Percentiles rank a stretch among this genome's conserved stretches.
Evolutionary conservation across 2,888 invertebrate genomes (phyloP).

Genomic region (Frankliniella fusca): DNA sequence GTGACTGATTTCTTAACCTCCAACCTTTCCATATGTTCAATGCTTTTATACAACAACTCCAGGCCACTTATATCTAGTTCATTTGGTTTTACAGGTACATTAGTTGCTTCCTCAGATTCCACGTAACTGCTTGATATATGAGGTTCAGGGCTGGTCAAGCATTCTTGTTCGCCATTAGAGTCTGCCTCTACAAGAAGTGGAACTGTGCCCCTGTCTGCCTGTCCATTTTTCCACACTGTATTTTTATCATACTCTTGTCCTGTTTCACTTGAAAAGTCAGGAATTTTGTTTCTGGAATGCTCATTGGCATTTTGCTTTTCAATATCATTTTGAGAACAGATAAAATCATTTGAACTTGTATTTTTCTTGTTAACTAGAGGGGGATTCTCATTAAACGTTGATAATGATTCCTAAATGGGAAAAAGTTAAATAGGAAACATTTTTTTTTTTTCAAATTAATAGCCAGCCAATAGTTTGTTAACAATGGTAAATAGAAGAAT

Average conservation of each 20-base stretch:
- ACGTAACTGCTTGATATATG: background rate
- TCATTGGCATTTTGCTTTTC: no score
- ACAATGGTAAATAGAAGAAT: background rate
- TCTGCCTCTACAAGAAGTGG: background rate
- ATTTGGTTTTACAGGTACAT: constrained; percentile 18
- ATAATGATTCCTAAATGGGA: background rate
- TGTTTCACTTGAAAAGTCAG: no score
- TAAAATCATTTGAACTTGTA: background rate
- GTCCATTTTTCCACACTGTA: background rate
- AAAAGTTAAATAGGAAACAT: background rate
- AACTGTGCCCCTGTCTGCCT: background rate
- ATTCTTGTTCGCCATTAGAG: background rate
- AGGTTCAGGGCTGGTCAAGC: background rate
- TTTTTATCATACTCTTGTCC: background rate
- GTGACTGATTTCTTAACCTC: constrained; percentile 43
- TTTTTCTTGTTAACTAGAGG: background rate
- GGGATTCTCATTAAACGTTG: background rate
- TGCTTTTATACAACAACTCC: constrained; percentile 78
- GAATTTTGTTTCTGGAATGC: no score
- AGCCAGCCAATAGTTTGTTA: background rate
- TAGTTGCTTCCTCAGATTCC: background rate
- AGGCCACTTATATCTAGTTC: constrained; percentile 73
- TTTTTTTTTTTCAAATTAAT: background rate
- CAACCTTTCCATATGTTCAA: constrained; percentile 67
- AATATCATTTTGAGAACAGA: background rate